These are phyloP conservation scores for Chlamydotis undulata DNA, from an alignment of 2,113 vertebrate species.

Conservation along the genomic window DNA sequence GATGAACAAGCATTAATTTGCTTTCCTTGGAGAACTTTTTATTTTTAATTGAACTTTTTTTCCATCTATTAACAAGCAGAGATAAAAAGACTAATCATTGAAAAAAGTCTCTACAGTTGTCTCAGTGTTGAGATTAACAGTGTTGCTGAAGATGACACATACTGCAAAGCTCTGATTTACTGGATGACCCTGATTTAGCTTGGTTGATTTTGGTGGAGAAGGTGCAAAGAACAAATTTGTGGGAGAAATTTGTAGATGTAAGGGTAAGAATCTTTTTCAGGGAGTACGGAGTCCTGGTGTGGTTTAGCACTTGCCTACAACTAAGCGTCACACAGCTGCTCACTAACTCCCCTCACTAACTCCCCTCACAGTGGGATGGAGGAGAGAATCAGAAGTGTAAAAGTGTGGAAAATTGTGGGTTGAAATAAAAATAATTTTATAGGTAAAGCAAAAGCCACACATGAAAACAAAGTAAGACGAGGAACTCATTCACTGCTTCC, in stretches of 20 bases:
- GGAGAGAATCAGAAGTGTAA: no score
- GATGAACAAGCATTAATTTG: not conserved
- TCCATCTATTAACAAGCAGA: not conserved
- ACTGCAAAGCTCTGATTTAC: not conserved
- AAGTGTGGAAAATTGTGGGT: no score
- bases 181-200: not conserved
- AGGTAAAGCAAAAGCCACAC: no score
- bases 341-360: no score
- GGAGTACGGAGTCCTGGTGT: not conserved
- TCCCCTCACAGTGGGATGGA: no score
- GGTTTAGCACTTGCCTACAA: no score
- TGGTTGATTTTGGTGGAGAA: not conserved
- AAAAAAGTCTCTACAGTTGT: not conserved
- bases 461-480: no score
- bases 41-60: not conserved
- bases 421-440: no score
- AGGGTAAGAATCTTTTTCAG: not conserved
- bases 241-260: not conserved
- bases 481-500: no score
- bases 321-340: no score
- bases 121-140: not conserved
- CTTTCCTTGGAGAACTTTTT: not conserved
- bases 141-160: not conserved
- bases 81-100: not conserved
- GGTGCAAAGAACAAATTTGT: not conserved